Conservation (phyloP, 2,888 invertebrate species). For the Hetaerina titia region DNA sequence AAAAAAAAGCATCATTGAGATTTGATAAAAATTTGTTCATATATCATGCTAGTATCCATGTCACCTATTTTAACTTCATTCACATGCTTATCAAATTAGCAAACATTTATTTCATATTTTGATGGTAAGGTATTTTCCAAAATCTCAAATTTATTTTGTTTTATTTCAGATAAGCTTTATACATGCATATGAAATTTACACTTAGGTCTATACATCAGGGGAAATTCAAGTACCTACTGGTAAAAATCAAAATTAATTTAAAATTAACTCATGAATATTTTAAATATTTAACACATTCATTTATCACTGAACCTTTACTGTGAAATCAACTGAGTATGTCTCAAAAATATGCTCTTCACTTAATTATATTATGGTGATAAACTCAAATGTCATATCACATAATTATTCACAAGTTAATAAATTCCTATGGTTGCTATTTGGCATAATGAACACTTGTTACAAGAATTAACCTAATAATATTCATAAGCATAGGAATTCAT, state of each 20-base stretch:
- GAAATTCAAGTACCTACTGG: background rate
- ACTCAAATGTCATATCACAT: too few species aligned
- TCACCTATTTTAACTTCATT: background rate
- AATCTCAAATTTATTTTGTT: background rate
- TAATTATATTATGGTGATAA: too few species aligned
- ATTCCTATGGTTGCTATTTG: too few species aligned
- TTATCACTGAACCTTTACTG: too few species aligned
- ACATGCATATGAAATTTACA: background rate
- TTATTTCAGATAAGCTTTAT: background rate
- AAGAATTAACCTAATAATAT: too few species aligned
- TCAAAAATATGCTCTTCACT: too few species aligned
- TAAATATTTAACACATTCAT: too few species aligned
- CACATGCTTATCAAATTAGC: background rate
- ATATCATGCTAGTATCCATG: background rate
- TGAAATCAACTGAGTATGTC: too few species aligned
- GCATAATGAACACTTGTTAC: too few species aligned
- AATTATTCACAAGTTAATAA: too few species aligned
- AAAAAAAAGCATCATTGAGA: background rate
- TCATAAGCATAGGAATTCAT: too few species aligned
- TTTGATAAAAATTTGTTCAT: background rate
- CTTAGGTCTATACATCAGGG: background rate
- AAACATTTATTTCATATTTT: background rate
- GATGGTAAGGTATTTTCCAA: background rate
- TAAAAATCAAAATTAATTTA: background rate
- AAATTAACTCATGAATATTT: background rate